A percentile compares a stretch with the other conserved stretches of the same genome.
Evolutionary conservation across 2,113 vertebrate genomes (phyloP).

Genomic region (Heloderma charlesbogerti): DNA sequence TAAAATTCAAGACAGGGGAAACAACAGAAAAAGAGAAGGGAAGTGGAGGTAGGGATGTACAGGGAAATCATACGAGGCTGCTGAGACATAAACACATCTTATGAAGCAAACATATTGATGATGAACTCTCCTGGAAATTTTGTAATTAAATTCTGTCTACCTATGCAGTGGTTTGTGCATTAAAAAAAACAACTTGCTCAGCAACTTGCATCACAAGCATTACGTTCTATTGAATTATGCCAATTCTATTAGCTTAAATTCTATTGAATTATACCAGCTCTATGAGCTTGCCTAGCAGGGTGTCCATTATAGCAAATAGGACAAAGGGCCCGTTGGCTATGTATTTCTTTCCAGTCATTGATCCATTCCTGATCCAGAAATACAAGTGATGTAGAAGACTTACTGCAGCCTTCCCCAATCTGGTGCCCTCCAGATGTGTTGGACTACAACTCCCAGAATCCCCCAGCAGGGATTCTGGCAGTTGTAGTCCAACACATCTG

Average conservation of each 20-base stretch:
- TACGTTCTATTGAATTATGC: conserved; percentile 18
- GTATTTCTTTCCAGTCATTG: background rate
- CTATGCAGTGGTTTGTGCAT: background rate
- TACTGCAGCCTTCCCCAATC: background rate
- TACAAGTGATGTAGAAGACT: background rate
- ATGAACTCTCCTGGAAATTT: background rate
- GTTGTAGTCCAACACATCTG: too few species aligned
- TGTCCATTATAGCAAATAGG: conserved; percentile 13
- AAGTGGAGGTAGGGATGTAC: background rate
- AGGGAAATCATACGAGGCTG: background rate
- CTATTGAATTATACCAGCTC: conserved; percentile 14
- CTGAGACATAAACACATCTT: background rate
- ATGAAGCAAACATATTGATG: background rate
- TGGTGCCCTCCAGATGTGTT: too few species aligned
- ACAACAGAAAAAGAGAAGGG: too few species aligned
- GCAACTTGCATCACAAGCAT: background rate
- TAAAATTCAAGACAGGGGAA: background rate
- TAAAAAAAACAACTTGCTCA: too few species aligned
- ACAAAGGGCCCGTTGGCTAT: background rate
- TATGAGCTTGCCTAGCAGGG: conserved; percentile 8
- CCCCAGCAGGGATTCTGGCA: too few species aligned
- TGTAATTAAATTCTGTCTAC: background rate
- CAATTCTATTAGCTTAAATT: conserved; percentile 21
- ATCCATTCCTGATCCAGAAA: conserved; percentile 1
- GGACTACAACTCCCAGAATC: too few species aligned